Evolutionary conservation across 2,113 vertebrate species (phyloP).

Genomic region (Bettongia penicillata): DNA sequence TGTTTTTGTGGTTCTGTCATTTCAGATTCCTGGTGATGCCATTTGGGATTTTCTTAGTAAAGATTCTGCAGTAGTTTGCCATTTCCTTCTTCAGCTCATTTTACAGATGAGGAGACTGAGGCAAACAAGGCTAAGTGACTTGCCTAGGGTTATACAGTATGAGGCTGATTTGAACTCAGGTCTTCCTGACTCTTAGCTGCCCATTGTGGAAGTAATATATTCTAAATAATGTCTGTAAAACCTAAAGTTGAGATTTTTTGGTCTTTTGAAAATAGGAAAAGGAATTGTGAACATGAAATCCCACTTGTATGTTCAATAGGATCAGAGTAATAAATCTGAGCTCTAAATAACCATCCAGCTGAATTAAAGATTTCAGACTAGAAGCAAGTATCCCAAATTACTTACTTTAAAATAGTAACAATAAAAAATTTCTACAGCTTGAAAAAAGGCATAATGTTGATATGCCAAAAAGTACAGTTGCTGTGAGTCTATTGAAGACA

Average conservation of each 20-base stretch:
- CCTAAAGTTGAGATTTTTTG: neutral
- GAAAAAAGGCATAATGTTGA: constrained; percentile 20
- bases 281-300: constrained; percentile 10
- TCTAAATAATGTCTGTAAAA: neutral
- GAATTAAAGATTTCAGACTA: neutral
- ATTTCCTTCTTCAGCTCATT: no score
- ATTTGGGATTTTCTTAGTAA: no score
- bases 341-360: neutral
- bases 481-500: constrained; percentile 1
- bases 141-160: no score
- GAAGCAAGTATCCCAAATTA: neutral
- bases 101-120: no score
- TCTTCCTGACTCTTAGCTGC: no score
- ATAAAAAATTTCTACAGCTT: neutral
- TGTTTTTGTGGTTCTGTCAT: no score
- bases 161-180: no score
- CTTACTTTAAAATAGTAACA: neutral
- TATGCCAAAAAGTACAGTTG: neutral
- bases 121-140: no score
- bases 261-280: neutral
- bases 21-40: no score
- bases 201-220: neutral
- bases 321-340: neutral
- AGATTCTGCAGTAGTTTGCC: no score
- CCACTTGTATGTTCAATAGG: neutral